These are phyloP conservation scores for Polylopha cassiicola DNA, from an alignment of 2,888 invertebrate genomes.

Conservation along the genomic window DNA sequence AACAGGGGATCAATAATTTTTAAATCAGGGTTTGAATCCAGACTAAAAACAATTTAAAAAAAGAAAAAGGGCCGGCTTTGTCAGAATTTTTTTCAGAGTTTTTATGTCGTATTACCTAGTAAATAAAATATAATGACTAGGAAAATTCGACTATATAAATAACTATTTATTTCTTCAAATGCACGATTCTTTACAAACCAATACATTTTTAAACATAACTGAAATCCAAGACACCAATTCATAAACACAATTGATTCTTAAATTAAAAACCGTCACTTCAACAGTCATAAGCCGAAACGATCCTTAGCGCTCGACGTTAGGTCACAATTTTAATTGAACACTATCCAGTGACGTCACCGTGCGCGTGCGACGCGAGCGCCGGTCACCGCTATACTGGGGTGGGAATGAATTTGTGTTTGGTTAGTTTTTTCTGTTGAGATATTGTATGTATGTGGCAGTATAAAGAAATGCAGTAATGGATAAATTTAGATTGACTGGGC, in stretches of 20 bases:
- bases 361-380: constrained; percentile 35
- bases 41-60: no score
- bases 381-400: constrained; percentile 38
- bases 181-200: no score
- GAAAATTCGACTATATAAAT: no score
- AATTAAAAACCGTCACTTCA: constrained; percentile 21
- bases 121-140: no score
- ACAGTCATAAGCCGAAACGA: constrained; percentile 3
- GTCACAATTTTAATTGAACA: no score
- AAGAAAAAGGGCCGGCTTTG: no score
- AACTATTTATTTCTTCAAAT: no score
- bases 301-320: no score
- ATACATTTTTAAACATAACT: constrained; percentile 15
- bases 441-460: constrained; percentile 8
- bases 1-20: constrained; percentile 5
- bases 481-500: background rate
- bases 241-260: constrained; percentile 8
- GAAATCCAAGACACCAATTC: constrained; percentile 4
- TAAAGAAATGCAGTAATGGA: constrained; percentile 9
- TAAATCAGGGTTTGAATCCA: no score
- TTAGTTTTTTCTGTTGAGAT: constrained; percentile 28
- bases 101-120: no score
- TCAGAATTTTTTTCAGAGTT: no score
- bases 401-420: constrained; percentile 32
- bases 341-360: constrained; percentile 31